Conservation (phyloP, 2,113 vertebrate species). For the Puffinus mauretanicus region DNA sequence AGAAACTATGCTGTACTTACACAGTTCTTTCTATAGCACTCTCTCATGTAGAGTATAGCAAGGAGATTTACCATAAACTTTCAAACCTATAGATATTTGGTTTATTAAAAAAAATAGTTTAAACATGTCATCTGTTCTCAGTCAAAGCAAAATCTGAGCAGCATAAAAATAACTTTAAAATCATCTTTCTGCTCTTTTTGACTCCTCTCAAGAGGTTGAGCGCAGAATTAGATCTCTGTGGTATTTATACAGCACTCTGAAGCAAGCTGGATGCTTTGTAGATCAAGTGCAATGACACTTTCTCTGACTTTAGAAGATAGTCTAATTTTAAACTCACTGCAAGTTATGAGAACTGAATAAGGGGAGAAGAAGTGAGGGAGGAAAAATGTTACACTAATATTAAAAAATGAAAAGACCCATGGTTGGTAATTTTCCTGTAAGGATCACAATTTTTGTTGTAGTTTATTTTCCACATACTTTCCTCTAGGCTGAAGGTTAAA, state of each 20-base stretch:
- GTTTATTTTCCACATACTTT: neutral
- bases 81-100: neutral
- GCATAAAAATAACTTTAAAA: constrained; percentile 44
- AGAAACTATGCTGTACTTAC: neutral
- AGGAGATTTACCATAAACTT: neutral
- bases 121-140: neutral
- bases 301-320: neutral
- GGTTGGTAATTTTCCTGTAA: neutral
- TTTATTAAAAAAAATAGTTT: neutral
- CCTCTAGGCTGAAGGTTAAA: neutral
- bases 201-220: neutral
- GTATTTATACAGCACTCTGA: constrained; percentile 31
- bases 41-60: neutral
- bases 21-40: neutral
- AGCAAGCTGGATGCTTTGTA: neutral
- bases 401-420: neutral
- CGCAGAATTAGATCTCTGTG: constrained; percentile 8
- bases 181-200: constrained; percentile 1
- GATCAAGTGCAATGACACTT: constrained; percentile 13
- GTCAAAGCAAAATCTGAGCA: neutral
- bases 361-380: neutral
- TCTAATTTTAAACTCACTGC: constrained; percentile 16
- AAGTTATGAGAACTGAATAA: neutral
- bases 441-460: neutral
- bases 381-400: neutral